Evolutionary conservation across 2,797 vertebrate species (phyloP).

Genomic region (Pyrocephalus nanus): DNA sequence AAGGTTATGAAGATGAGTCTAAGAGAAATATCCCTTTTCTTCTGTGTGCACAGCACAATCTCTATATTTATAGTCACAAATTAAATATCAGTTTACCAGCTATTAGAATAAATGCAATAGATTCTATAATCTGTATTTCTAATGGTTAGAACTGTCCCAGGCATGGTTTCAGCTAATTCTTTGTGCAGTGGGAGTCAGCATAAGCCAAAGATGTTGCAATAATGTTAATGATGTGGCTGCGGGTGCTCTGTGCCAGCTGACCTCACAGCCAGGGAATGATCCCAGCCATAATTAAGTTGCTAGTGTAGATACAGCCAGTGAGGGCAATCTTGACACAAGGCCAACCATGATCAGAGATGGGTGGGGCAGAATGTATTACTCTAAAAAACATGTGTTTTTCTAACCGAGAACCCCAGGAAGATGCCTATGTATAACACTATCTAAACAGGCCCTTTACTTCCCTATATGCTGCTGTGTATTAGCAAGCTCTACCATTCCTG

Average conservation of each 20-base stretch:
- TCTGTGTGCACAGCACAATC: not conserved
- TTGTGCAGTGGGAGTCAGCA: not conserved
- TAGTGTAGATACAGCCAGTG: not conserved
- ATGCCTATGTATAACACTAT: not conserved
- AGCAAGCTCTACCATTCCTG: not conserved
- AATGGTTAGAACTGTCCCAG: not conserved
- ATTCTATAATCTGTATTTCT: not conserved
- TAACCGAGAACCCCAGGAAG: not conserved
- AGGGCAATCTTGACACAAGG: not conserved
- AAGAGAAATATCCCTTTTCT: not conserved
- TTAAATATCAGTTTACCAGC: not conserved
- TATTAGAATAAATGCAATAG: not conserved
- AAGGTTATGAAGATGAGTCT: not conserved
- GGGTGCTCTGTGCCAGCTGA: not conserved
- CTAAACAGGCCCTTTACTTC: not conserved
- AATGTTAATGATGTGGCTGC: not conserved
- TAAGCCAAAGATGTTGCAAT: not conserved
- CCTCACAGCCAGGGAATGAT: not conserved
- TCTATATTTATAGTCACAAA: not conserved
- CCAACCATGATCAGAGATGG: not conserved
- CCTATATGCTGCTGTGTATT: not conserved
- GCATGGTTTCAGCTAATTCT: not conserved
- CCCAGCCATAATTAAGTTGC: not conserved
- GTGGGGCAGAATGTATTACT: not conserved
- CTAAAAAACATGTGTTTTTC: not conserved